phyloP scores from a whole-genome alignment of 2,888 invertebrate genomes.

The Cheilosia grossa region DNA sequence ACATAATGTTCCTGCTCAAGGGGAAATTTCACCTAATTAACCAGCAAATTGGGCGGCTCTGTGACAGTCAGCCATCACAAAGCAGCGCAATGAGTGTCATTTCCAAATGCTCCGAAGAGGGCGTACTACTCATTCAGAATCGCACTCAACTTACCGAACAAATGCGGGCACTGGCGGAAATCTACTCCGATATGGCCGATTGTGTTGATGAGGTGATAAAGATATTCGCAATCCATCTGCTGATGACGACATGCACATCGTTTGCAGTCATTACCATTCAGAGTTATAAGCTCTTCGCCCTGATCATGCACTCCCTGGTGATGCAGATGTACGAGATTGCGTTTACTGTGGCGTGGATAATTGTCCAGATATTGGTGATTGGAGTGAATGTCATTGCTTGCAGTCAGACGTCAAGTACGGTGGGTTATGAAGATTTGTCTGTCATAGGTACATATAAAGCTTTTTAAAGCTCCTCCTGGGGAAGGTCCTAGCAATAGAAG shows the following conservation, averaged over 20 bases:
- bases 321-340: conserved; percentile 76
- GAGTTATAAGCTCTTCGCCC: conserved; percentile 78
- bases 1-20: conserved; percentile 77
- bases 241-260: conserved; percentile 76
- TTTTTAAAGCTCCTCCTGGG: no score
- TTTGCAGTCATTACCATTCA: conserved; percentile 78
- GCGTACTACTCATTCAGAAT: conserved; percentile 11
- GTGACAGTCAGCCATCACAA: conserved; percentile 26
- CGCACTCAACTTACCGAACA: conserved; percentile 53
- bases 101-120: conserved; percentile 28
- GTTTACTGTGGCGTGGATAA: conserved; percentile 77
- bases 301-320: conserved; percentile 75
- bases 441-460: neutral
- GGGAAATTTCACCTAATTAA: conserved; percentile 77
- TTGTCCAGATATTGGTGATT: conserved; percentile 77
- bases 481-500: no score
- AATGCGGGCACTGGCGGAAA: conserved; percentile 75
- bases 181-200: conserved; percentile 76
- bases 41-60: conserved; percentile 66
- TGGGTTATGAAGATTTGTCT: conserved; percentile 57
- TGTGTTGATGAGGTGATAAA: conserved; percentile 76
- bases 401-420: conserved; percentile 76
- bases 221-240: conserved; percentile 77
- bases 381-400: conserved; percentile 77
- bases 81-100: conserved; percentile 28